A percentile compares a stretch with the other conserved stretches of the same genome.
phyloP scores from a whole-genome alignment of 2,113 vertebrate species.

The Ellobius talpinus region DNA sequence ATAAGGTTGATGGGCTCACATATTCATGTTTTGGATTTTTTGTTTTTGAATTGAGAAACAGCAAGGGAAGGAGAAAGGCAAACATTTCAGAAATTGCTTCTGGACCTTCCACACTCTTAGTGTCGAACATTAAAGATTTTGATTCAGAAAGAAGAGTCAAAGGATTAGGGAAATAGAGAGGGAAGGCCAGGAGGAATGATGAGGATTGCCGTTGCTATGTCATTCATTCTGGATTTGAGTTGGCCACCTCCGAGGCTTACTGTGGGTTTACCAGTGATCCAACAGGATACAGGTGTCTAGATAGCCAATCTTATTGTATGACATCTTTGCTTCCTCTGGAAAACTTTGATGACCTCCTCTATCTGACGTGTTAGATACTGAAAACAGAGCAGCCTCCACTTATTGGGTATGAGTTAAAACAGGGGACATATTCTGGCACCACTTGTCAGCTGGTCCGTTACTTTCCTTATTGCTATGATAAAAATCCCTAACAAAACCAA shows the following conservation, averaged over 20 bases:
- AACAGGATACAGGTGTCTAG: background rate
- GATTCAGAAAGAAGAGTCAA: slow-evolving; percentile 28
- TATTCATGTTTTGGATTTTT: background rate
- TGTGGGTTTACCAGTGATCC: background rate
- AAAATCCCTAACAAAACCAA: background rate
- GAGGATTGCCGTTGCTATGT: background rate
- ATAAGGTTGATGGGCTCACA: background rate
- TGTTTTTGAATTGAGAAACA: background rate
- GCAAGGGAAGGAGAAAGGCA: background rate
- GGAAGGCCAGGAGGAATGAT: background rate
- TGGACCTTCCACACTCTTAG: background rate
- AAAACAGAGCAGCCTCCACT: background rate
- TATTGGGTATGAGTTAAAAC: background rate
- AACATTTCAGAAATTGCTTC: background rate
- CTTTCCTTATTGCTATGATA: background rate
- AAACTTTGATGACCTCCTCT: background rate
- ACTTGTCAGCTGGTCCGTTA: background rate
- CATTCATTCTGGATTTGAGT: slow-evolving; percentile 21
- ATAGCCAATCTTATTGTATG: background rate
- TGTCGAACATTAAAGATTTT: background rate
- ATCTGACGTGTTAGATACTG: background rate
- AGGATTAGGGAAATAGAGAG: background rate
- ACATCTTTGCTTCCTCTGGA: background rate
- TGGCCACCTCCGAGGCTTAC: background rate
- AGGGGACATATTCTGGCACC: background rate